phyloP scores from a whole-genome alignment of 2,797 vertebrate species.

The Crocodylus rhombifer region DNA sequence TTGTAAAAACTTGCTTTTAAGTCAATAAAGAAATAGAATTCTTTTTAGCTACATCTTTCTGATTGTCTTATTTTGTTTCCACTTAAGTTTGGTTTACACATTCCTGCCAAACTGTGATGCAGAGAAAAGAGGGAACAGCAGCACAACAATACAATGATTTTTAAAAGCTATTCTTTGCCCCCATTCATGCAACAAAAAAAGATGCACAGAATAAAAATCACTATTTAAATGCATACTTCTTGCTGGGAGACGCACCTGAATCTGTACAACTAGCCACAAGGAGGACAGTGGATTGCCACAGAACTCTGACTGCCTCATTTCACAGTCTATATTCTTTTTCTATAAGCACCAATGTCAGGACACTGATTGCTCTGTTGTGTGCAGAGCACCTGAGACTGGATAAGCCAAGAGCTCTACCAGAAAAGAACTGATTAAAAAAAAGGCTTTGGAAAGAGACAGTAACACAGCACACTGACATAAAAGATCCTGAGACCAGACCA shows the following conservation, averaged over 20 bases:
- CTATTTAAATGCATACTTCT: background rate
- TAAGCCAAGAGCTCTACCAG: background rate
- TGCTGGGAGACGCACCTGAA: background rate
- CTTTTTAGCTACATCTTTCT: background rate
- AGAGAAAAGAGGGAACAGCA: constrained; percentile 36
- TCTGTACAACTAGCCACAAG: background rate
- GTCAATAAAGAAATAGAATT: background rate
- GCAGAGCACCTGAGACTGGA: background rate
- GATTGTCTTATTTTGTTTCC: constrained; percentile 6
- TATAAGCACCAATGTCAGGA: background rate
- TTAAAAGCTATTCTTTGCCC: background rate
- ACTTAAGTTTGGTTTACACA: background rate
- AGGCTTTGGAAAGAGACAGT: background rate
- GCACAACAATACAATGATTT: constrained; percentile 44
- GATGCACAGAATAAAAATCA: rapidly evolving
- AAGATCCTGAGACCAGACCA: background rate
- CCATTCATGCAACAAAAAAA: constrained; percentile 8
- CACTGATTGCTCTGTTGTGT: background rate
- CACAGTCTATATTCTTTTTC: background rate
- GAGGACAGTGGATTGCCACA: background rate
- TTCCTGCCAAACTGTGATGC: background rate
- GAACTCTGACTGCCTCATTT: background rate
- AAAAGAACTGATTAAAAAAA: rapidly evolving
- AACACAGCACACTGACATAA: background rate
- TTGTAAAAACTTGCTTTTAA: constrained; percentile 38